Evolutionary conservation across 2,797 vertebrate genomes (phyloP).

Genomic region (Pachyuromys duprasi): DNA sequence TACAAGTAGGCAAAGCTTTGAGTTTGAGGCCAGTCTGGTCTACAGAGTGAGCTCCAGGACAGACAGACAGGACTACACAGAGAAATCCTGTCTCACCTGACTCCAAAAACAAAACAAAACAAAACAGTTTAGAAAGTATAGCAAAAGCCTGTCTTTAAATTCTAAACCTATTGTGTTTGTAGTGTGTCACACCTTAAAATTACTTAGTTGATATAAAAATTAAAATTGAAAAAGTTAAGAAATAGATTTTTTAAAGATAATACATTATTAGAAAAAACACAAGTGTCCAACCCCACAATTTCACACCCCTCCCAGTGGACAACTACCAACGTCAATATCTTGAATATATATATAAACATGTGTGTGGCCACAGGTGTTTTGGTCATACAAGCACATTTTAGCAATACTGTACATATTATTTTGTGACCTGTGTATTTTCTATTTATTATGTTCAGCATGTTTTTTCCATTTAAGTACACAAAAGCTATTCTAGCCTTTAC

Average conservation of each 20-base stretch:
- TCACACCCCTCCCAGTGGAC: neutral
- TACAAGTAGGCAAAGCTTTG: neutral
- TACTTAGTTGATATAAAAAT: neutral
- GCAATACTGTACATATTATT: constrained; percentile 27
- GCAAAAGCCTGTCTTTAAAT: neutral
- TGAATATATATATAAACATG: neutral
- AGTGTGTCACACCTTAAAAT: neutral
- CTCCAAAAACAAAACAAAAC: too few species aligned
- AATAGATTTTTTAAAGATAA: neutral
- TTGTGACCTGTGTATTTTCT: constrained; percentile 1
- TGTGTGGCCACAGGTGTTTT: neutral
- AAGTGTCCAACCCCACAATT: neutral
- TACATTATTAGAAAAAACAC: neutral
- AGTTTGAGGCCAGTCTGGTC: neutral
- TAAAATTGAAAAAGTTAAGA: neutral
- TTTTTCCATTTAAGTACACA: constrained; percentile 13
- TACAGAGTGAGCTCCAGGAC: neutral
- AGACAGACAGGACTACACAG: neutral
- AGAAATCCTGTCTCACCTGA: neutral
- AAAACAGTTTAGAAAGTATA: neutral
- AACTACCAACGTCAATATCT: neutral
- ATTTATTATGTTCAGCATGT: neutral
- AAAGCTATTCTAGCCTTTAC: neutral
- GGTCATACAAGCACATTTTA: neutral
- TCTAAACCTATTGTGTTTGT: neutral